Conservation (phyloP, 2,888 invertebrate species). For the Hypomecis atomaria region DNA sequence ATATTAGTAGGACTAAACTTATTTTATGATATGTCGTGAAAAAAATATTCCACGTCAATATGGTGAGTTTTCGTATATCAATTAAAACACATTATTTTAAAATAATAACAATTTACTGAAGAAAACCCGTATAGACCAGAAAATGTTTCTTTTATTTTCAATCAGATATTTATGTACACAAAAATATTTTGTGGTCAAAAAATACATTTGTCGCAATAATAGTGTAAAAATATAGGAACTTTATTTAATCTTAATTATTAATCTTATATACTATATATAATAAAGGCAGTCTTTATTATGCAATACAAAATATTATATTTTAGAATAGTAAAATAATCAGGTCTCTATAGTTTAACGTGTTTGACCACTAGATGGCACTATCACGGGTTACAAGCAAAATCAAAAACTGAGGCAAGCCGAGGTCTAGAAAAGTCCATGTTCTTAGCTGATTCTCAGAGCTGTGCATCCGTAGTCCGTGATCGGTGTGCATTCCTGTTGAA, state of each 20-base stretch:
- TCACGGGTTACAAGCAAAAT: constrained; percentile 33
- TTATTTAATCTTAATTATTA: constrained; percentile 23
- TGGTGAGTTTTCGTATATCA: background rate
- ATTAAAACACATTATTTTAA: constrained; percentile 18
- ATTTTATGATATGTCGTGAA: no score
- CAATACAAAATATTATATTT: constrained; percentile 24
- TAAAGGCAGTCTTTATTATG: constrained; percentile 27
- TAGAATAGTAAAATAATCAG: constrained; percentile 12
- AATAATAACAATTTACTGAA: constrained; percentile 27
- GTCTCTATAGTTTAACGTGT: constrained; percentile 22
- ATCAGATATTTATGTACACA: constrained; percentile 11
- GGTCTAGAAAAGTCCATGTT: constrained; percentile 1
- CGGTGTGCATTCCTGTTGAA: constrained; percentile 54
- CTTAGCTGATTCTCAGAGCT: constrained; percentile 29
- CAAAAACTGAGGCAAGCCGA: constrained; percentile 1
- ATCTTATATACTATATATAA: constrained; percentile 23
- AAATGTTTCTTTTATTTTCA: constrained; percentile 18
- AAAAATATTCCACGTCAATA: no score
- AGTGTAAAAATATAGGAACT: constrained; percentile 30
- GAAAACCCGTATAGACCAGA: constrained; percentile 36
- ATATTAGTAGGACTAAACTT: no score
- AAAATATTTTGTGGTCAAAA: constrained; percentile 31
- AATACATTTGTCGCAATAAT: background rate
- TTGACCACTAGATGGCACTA: constrained; percentile 37
- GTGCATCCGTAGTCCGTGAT: constrained; percentile 55